Base-by-base conservation (phyloP, 2,797 vertebrate genomes). In the Enteromius radiatus region DNA sequence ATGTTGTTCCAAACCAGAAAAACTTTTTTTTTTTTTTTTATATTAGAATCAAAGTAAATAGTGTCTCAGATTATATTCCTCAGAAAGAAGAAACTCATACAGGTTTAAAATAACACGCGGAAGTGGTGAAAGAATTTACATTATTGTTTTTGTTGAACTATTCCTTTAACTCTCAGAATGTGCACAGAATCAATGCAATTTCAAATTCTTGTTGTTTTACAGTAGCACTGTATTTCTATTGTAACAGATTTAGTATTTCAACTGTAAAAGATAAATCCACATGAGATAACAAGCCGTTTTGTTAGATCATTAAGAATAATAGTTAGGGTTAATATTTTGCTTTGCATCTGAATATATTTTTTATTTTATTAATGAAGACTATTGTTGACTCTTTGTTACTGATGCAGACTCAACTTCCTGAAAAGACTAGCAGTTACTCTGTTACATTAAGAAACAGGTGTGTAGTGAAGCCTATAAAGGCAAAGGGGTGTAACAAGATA, bases 391-490 rank as follows among this genome's bases (percentile, higher is more conserved):
- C 7, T 54, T n/a, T 69, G 19, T 17, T 2, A 8, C 23, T 33
- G 38, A 45, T 15, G 49, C 23, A 23, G 54, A 61, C 52, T 61
- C 56, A 49, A 43, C 41, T 21, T 41, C 5, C 7, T 31, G 21
- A 47, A 61, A 70, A 82, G 61, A 10, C 23, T 6, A 71, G 47
- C 65, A 41, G 69, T 49, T 73, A 21, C 73, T 67, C 10, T 1
- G 28, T 70, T 77, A 77, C 65, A 21, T 33, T 3, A 49, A 10
- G 36, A 10, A 83, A 76, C 81, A 83, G 81, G 65, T 83, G 81
- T 70, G 52, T 63, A 63, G n/a, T 78, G 65, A 38, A 68, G 54
- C 47, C 61, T 36, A 19, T 61, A 43, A 77, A 69, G 28, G 15
- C 23, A 28, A 7, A 59, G 41, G 54, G 14, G 26, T 68, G 80